phyloP scores from a whole-genome alignment of 2,888 invertebrate genomes.

The Euplexia lucipara region DNA sequence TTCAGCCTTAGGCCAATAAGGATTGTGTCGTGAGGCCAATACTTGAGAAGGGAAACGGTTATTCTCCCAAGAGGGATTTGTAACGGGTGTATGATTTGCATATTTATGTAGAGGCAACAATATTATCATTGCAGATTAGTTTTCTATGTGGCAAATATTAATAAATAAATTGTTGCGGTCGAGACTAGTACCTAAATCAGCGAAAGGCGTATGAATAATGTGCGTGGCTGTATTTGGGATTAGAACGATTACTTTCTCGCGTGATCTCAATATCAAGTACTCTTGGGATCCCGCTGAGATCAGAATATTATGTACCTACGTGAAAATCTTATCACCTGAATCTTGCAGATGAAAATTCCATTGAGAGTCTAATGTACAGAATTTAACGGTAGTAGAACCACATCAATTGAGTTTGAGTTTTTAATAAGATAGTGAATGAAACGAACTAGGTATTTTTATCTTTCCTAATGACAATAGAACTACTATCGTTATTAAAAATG shows the following conservation, averaged over 20 bases:
- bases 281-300: constrained; percentile 20
- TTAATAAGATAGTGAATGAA: constrained; percentile 34
- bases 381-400: constrained; percentile 19
- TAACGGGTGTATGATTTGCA: constrained; percentile 72
- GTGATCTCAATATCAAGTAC: constrained; percentile 39
- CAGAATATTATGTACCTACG: constrained; percentile 21
- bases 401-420: constrained; percentile 10
- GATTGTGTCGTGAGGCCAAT: constrained; percentile 75
- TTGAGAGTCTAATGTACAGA: constrained; percentile 3
- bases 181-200: constrained; percentile 30
- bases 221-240: constrained; percentile 16
- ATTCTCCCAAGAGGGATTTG: constrained; percentile 70
- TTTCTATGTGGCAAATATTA: constrained; percentile 61
- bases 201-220: constrained; percentile 27
- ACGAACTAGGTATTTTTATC: constrained; percentile 20
- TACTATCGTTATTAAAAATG: constrained; percentile 47
- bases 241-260: constrained; percentile 31
- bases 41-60: constrained; percentile 71
- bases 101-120: constrained; percentile 72
- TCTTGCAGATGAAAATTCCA: constrained; percentile 11
- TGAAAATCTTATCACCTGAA: constrained; percentile 21
- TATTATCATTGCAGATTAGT: constrained; percentile 70
- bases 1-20: constrained; percentile 66
- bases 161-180: constrained; percentile 52
- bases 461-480: constrained; percentile 44